A percentile compares a stretch with the other conserved stretches of the same genome.
phyloP scores from a whole-genome alignment of 2,888 invertebrate species.

The Encarsia formosa region DNA sequence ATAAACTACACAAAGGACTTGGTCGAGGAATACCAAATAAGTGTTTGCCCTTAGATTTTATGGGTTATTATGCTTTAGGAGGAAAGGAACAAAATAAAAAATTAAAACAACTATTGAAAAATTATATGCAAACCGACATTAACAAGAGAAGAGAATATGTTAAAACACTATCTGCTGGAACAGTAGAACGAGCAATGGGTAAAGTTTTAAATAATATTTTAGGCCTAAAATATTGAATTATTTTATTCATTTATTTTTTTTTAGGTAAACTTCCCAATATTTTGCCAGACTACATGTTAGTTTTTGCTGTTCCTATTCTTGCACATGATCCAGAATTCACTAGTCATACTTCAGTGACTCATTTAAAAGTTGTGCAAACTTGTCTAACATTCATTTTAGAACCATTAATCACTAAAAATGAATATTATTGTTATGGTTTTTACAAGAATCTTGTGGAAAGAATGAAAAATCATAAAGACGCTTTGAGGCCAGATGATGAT shows the following conservation, averaged over 20 bases:
- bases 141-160: constrained; percentile 86
- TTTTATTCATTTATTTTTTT: background rate
- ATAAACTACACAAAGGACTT: constrained; percentile 88
- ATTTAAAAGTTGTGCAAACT: constrained; percentile 75
- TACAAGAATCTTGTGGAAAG: constrained; percentile 89
- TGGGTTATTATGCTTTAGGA: constrained; percentile 90
- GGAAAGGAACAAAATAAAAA: constrained; percentile 85
- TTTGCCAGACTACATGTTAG: constrained; percentile 94
- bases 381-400: constrained; percentile 94
- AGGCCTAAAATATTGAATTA: background rate
- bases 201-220: constrained; percentile 16
- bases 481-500: constrained; percentile 78
- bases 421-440: constrained; percentile 92
- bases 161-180: constrained; percentile 72
- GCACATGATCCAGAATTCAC: constrained; percentile 89
- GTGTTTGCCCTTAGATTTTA: constrained; percentile 91
- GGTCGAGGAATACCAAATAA: constrained; percentile 80
- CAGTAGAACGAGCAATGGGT: constrained; percentile 52
- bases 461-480: constrained; percentile 93
- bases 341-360: constrained; percentile 69
- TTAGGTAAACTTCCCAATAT: constrained; percentile 75
- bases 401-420: constrained; percentile 87
- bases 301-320: constrained; percentile 92
- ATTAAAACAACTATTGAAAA: constrained; percentile 64
- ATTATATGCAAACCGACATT: constrained; percentile 85